These are phyloP conservation scores for Hypanus sabinus DNA, from an alignment of 2,113 vertebrate genomes.

Conservation along the genomic window DNA sequence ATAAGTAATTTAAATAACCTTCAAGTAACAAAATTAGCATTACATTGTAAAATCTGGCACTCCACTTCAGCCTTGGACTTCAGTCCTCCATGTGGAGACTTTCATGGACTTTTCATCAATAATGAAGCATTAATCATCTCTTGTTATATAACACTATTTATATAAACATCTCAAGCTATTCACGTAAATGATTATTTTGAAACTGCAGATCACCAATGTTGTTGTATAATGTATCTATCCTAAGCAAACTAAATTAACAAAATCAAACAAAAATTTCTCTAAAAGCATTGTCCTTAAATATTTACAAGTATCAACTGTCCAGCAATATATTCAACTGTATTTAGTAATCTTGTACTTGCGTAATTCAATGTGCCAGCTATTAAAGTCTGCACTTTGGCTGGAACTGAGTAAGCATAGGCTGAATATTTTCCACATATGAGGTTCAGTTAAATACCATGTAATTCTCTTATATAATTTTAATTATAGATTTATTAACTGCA, in stretches of 20 bases:
- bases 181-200: neutral
- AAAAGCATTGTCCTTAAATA: neutral
- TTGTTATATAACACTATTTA: neutral
- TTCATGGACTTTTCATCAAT: neutral
- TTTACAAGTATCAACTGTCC: neutral
- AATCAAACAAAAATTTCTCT: neutral
- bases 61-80: constrained; percentile 5
- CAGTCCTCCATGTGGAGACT: neutral
- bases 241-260: neutral
- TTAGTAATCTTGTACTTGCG: neutral
- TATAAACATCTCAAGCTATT: neutral
- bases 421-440: neutral
- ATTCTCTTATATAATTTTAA: neutral
- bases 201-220: neutral
- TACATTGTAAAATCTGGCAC: neutral
- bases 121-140: neutral
- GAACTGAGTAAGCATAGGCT: neutral
- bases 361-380: neutral
- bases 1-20: neutral
- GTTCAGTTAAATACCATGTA: neutral
- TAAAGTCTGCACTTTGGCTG: neutral
- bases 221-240: neutral
- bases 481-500: neutral
- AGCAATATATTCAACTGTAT: neutral
- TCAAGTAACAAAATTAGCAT: neutral